A percentile compares a stretch with the other conserved stretches of the same genome.
phyloP scores from a whole-genome alignment of 1,140 invertebrate species.

The Belonocnema kinseyi region DNA sequence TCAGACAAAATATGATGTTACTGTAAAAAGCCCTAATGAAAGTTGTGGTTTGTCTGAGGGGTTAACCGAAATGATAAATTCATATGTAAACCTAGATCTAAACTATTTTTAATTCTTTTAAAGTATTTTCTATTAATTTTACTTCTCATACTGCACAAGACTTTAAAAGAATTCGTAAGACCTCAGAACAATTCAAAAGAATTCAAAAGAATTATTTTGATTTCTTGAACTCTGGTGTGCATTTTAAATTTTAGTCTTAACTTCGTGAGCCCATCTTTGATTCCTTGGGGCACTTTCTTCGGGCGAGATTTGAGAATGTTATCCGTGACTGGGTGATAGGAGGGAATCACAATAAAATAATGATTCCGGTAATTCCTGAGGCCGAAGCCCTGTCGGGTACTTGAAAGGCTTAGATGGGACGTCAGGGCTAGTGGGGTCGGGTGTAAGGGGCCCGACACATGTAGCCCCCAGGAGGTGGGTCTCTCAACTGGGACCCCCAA shows the following conservation, averaged over 20 bases:
- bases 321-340: neutral
- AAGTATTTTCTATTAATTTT: too few species aligned
- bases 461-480: constrained; percentile 66
- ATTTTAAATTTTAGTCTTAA: neutral
- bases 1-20: too few species aligned
- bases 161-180: too few species aligned
- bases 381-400: constrained; percentile 60
- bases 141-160: too few species aligned
- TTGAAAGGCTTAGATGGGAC: constrained; percentile 64
- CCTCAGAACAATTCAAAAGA: too few species aligned
- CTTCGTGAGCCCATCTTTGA: neutral
- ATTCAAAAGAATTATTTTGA: too few species aligned
- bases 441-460: constrained; percentile 66
- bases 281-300: constrained; percentile 7
- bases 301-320: neutral
- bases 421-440: constrained; percentile 50
- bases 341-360: constrained; percentile 54
- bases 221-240: neutral
- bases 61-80: too few species aligned
- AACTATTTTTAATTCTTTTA: too few species aligned
- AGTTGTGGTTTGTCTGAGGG: too few species aligned
- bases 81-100: too few species aligned
- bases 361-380: constrained; percentile 61
- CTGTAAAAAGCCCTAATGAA: too few species aligned
- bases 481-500: constrained; percentile 70